phyloP scores from a whole-genome alignment of 2,113 vertebrate species.

The Rhineura floridana region DNA sequence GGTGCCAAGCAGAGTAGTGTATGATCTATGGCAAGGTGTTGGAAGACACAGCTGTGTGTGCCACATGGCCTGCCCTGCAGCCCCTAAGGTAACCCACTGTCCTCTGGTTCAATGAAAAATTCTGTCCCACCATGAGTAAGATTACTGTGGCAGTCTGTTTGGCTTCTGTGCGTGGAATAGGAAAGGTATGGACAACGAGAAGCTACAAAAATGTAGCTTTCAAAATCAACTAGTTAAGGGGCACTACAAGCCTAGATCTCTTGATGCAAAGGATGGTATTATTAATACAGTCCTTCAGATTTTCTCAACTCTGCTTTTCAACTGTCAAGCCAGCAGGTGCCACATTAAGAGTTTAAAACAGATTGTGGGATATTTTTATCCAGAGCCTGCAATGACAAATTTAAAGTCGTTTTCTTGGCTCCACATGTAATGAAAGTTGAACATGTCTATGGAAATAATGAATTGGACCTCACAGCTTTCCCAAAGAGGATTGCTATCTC shows the following conservation, averaged over 20 bases:
- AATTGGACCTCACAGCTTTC: no score
- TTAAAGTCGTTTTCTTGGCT: background rate
- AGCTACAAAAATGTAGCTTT: background rate
- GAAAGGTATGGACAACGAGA: background rate
- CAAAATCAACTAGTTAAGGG: background rate
- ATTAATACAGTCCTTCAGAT: background rate
- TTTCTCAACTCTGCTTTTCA: background rate
- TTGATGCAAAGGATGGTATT: background rate
- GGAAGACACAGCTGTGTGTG: background rate
- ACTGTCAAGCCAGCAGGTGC: background rate
- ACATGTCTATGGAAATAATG: background rate
- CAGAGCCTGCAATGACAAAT: background rate
- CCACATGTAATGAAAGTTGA: background rate
- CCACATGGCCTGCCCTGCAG: background rate
- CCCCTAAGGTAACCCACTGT: background rate
- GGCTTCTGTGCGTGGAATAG: background rate
- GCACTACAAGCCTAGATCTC: background rate
- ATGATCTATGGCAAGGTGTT: background rate
- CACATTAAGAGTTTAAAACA: background rate
- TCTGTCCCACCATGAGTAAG: background rate
- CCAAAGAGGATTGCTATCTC: background rate
- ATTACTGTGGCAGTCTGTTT: background rate
- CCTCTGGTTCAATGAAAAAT: background rate
- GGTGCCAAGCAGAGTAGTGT: background rate
- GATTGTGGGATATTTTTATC: conserved; percentile 8